These are phyloP conservation scores for Orthosia gracilis DNA, from an alignment of 2,888 invertebrate species.

Conservation along the genomic window DNA sequence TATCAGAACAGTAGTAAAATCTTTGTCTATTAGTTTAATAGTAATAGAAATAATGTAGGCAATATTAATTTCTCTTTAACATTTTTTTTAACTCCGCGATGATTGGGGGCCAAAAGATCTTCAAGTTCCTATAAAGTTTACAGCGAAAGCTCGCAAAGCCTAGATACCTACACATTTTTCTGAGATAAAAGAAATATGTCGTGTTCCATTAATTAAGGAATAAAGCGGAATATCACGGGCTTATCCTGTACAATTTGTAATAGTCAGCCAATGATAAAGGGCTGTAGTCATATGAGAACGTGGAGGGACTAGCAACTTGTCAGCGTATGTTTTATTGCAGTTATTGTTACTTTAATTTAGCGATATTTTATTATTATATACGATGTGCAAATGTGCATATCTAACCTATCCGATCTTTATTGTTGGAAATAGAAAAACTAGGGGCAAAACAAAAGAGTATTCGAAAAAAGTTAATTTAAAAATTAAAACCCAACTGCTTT, in stretches of 20 bases:
- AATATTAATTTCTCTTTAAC: no score
- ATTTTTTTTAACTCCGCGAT: not conserved
- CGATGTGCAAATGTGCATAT: not conserved
- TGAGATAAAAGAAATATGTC: slow-evolving; percentile 36
- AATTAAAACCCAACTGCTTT: no score
- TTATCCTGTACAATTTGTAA: slow-evolving; percentile 55
- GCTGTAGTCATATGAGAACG: slow-evolving; percentile 15
- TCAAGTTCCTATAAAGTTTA: not conserved
- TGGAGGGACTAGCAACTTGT: slow-evolving; percentile 37
- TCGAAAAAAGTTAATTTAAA: not conserved
- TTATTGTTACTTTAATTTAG: slow-evolving; percentile 28
- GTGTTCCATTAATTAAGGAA: slow-evolving; percentile 49
- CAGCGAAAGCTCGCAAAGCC: slow-evolving; percentile 1
- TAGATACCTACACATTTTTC: slow-evolving; percentile 1
- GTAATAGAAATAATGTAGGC: no score
- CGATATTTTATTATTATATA: slow-evolving; percentile 14
- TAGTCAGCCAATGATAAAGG: slow-evolving; percentile 54
- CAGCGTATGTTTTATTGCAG: slow-evolving; percentile 48
- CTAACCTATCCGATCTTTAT: not conserved
- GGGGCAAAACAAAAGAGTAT: not conserved
- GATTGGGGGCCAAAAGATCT: not conserved
- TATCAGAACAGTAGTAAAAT: not conserved
- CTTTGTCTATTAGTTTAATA: not conserved
- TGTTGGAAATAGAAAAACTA: not conserved
- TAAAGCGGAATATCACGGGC: slow-evolving; percentile 27